phyloP scores from a whole-genome alignment of 23 tunicate genomes.

The Trididemnum miniatum region DNA sequence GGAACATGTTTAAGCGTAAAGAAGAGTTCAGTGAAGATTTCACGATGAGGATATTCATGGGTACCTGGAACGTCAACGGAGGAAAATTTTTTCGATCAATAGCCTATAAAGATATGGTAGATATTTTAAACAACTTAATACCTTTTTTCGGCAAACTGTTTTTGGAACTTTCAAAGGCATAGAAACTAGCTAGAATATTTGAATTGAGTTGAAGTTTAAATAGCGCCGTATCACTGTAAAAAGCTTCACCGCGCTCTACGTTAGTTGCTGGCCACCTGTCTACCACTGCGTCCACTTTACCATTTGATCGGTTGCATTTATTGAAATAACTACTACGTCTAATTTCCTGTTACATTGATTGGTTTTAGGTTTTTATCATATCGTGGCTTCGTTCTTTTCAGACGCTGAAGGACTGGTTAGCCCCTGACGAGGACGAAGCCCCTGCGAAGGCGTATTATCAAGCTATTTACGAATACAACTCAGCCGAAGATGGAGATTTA shows the following conservation, averaged over 20 bases:
- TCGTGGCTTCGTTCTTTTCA: no score
- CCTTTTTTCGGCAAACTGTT: background rate
- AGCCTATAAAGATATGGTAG: constrained; percentile 53
- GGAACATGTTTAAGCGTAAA: constrained; percentile 6
- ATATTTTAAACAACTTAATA: background rate
- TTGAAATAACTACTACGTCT: no score
- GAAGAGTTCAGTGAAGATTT: constrained; percentile 24
- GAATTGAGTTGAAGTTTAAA: no score
- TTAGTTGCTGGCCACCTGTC: no score
- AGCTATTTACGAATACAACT: constrained; percentile 76
- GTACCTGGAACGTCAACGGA: constrained; percentile 99
- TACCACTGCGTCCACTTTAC: no score
- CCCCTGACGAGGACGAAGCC: constrained; percentile 8
- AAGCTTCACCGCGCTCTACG: no score
- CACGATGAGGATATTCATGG: constrained; percentile 59
- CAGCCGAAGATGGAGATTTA: constrained; percentile 79
- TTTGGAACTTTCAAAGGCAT: no score
- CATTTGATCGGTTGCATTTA: no score
- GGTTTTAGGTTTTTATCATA: no score
- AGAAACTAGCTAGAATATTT: no score
- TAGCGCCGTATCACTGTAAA: no score
- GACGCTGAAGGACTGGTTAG: constrained; percentile 85
- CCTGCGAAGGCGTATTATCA: constrained; percentile 41
- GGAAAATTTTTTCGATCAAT: constrained; percentile 79
- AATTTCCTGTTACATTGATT: no score